Conservation (phyloP, 2,113 vertebrate species). For the Paratilapia polleni region DNA sequence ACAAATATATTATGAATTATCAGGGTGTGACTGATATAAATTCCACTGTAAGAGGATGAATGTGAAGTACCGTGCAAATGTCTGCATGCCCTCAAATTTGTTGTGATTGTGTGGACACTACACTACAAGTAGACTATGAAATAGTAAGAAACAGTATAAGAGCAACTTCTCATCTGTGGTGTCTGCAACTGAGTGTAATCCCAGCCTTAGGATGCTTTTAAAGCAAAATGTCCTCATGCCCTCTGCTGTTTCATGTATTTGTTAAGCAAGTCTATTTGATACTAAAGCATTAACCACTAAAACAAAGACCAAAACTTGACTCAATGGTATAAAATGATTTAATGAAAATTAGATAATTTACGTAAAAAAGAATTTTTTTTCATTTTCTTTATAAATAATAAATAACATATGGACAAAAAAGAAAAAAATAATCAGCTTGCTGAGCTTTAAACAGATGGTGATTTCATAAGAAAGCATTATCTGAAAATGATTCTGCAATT, state of each 20-base stretch:
- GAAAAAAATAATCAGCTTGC: accelerated
- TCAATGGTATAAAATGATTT: neutral
- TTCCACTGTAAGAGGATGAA: no score
- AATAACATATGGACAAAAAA: neutral
- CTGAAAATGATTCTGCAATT: neutral
- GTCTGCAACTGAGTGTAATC: accelerated
- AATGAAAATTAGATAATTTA: neutral
- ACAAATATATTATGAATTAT: neutral
- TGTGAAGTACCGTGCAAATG: no score
- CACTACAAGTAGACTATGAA: neutral
- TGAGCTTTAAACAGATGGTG: neutral
- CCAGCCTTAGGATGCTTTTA: accelerated
- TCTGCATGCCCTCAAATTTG: no score
- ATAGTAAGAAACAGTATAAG: neutral
- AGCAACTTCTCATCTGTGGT: neutral
- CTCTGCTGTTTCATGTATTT: neutral
- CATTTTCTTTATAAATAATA: no score
- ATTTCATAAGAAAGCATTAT: neutral
- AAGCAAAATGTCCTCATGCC: neutral
- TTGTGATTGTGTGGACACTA: neutral
- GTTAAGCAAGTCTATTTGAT: neutral
- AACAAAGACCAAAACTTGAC: neutral
- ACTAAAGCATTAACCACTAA: neutral
- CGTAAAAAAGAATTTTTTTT: neutral
- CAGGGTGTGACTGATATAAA: neutral